phyloP scores from a whole-genome alignment of 2,113 vertebrate genomes.

The Manacus vitellinus region DNA sequence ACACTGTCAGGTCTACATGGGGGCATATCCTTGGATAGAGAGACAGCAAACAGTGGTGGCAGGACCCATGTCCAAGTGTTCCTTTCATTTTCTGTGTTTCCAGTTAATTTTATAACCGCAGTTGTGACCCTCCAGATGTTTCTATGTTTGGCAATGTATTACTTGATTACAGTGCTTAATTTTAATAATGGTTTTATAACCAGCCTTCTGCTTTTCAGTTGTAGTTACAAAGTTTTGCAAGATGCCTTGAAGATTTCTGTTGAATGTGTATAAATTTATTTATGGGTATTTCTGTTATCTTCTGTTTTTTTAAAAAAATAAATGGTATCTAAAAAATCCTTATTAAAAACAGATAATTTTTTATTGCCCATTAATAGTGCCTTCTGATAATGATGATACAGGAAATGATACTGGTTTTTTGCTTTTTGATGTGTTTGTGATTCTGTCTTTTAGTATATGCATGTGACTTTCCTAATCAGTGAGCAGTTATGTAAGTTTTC shows the following conservation, averaged over 20 bases:
- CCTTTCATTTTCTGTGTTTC: not conserved
- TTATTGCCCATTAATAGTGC: not conserved
- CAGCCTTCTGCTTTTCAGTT: not conserved
- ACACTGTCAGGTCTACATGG: not conserved
- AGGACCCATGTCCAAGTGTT: not conserved
- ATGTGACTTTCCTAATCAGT: not conserved
- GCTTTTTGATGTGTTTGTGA: not conserved
- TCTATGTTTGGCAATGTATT: not conserved
- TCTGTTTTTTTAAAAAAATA: not conserved
- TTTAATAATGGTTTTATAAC: not conserved
- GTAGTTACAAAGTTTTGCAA: not conserved
- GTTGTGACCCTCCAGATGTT: not conserved
- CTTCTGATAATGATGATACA: not conserved
- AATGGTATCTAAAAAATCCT: not conserved
- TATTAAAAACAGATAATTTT: not conserved
- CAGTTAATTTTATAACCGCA: not conserved
- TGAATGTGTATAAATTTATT: not conserved
- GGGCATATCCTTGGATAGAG: not conserved
- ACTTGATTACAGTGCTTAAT: not conserved
- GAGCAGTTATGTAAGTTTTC: not conserved
- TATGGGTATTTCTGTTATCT: not conserved
- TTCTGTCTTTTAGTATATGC: not conserved
- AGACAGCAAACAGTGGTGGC: fast-evolving
- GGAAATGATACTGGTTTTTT: not conserved
- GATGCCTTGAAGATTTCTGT: not conserved